phyloP scores from a whole-genome alignment of 2,888 invertebrate species.

The Ptilodon capucinus region DNA sequence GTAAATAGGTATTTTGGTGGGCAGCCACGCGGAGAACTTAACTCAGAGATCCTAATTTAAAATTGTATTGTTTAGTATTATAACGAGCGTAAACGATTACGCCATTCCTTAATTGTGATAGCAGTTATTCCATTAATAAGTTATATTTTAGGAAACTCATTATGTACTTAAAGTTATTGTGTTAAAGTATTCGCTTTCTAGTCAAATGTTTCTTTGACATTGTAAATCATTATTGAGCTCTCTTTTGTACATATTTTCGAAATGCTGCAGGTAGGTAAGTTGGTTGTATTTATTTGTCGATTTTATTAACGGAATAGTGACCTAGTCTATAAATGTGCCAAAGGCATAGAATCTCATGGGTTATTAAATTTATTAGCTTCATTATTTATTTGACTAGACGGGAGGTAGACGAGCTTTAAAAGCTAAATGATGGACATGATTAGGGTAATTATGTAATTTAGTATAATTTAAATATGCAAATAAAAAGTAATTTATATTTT shows the following conservation, averaged over 20 bases:
- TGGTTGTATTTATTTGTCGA: slow-evolving; percentile 17
- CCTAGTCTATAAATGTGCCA: slow-evolving; percentile 71
- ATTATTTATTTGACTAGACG: slow-evolving; percentile 38
- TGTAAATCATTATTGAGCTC: not conserved
- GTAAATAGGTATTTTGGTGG: slow-evolving; percentile 20
- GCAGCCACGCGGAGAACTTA: slow-evolving; percentile 13
- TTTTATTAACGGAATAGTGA: slow-evolving; percentile 17
- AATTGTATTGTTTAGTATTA: slow-evolving; percentile 26
- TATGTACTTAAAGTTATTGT: slow-evolving; percentile 43
- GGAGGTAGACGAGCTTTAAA: slow-evolving; percentile 58
- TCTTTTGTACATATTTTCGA: slow-evolving; percentile 17
- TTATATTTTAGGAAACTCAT: slow-evolving; percentile 12
- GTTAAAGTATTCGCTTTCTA: slow-evolving; percentile 51
- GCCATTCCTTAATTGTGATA: slow-evolving; percentile 81
- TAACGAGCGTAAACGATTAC: slow-evolving; percentile 48
- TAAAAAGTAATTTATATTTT: slow-evolving; percentile 54
- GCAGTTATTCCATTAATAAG: slow-evolving; percentile 61
- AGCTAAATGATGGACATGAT: slow-evolving; percentile 66
- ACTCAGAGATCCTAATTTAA: not conserved
- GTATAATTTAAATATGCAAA: slow-evolving; percentile 38
- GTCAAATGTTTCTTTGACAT: slow-evolving; percentile 29
- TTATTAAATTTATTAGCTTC: slow-evolving; percentile 36
- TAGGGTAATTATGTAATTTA: slow-evolving; percentile 46
- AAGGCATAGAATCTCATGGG: slow-evolving; percentile 74
- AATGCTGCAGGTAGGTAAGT: slow-evolving; percentile 23